These are phyloP conservation scores for Anguilla anguilla DNA, from an alignment of 2,797 vertebrate genomes.

Conservation along the genomic window DNA sequence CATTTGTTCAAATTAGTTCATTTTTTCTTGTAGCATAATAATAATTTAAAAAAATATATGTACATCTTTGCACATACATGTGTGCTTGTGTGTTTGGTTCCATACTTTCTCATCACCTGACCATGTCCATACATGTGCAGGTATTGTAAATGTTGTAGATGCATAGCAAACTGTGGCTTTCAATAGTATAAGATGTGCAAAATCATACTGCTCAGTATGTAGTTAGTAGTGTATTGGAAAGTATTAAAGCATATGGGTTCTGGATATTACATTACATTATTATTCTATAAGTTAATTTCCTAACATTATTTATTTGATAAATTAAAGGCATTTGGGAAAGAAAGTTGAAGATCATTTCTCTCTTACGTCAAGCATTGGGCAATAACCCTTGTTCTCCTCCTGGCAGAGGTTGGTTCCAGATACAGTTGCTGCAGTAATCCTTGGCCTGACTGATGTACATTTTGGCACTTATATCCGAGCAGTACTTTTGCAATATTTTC, in stretches of 20 bases:
- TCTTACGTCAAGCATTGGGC: conserved; percentile 7
- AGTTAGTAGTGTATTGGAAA: not conserved
- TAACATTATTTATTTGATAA: not conserved
- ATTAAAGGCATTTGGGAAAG: not conserved
- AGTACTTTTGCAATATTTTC: not conserved
- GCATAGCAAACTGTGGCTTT: not conserved
- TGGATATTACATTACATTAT: not conserved
- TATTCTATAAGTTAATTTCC: not conserved
- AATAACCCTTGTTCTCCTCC: not conserved
- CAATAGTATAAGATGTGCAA: not conserved
- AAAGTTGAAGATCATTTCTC: not conserved
- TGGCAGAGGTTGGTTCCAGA: not conserved
- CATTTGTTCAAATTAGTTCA: too few relatives aligned
- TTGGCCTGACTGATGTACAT: conserved; percentile 4
- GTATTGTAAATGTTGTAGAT: not conserved
- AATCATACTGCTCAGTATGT: not conserved
- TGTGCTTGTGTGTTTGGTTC: not conserved
- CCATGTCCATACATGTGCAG: not conserved
- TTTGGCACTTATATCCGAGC: not conserved
- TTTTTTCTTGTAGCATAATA: not conserved
- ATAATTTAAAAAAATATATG: not conserved
- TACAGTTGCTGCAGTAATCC: not conserved
- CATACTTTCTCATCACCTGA: not conserved
- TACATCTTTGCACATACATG: not conserved
- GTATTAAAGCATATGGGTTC: not conserved